A percentile compares a stretch with the other conserved stretches of the same genome.
Conservation (phyloP, 2,797 vertebrate species). For the Propithecus deckenii region DNA sequence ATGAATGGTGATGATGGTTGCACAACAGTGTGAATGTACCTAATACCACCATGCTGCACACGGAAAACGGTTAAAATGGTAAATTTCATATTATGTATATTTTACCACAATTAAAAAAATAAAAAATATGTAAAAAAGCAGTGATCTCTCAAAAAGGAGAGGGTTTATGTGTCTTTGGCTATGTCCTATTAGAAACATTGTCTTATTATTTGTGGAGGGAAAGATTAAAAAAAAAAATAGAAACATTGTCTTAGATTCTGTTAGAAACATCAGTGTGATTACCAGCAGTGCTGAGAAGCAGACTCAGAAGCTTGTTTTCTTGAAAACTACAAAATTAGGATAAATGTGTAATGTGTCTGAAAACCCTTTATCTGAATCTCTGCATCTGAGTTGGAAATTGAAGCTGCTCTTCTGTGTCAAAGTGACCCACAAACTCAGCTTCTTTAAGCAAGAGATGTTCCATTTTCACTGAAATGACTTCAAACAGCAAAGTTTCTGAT, state of each 20-base stretch:
- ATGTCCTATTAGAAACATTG: neutral
- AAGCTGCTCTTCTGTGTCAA: neutral
- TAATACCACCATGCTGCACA: neutral
- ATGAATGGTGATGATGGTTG: neutral
- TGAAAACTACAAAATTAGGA: constrained; percentile 52
- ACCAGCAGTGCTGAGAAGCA: neutral
- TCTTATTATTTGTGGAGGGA: neutral
- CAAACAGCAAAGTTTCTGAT: neutral
- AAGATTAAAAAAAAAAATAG: neutral
- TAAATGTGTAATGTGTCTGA: constrained; percentile 32
- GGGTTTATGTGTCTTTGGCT: neutral
- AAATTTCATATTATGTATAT: neutral
- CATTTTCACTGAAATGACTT: neutral
- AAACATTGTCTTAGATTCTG: neutral
- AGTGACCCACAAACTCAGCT: neutral
- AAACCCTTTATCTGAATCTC: constrained; percentile 37
- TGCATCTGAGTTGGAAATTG: neutral
- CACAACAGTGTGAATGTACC: too few relatives aligned
- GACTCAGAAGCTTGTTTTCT: neutral
- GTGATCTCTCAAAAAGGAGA: neutral
- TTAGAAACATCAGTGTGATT: neutral
- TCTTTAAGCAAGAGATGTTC: neutral
- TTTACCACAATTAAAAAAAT: neutral
- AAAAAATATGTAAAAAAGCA: neutral
- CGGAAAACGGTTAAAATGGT: neutral